These are phyloP conservation scores for Aporophyla nigra DNA, from an alignment of 2,888 invertebrate genomes.

Conservation along the genomic window DNA sequence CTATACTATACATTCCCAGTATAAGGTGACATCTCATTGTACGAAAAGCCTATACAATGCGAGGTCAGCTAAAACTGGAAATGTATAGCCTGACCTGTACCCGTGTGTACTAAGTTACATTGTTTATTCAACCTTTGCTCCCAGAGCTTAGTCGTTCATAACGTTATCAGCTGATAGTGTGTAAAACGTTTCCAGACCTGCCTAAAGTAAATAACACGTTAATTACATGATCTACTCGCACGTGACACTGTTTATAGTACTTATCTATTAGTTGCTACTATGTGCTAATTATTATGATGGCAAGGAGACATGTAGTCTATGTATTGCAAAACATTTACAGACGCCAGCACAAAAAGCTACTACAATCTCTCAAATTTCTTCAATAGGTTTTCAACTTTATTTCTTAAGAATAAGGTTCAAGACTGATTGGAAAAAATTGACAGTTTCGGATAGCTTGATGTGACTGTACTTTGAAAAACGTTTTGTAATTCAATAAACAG, in stretches of 20 bases:
- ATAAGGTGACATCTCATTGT: too few species aligned
- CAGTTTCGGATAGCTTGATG: too few species aligned
- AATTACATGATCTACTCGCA: conserved; percentile 26
- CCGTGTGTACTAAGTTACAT: background rate
- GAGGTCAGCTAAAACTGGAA: too few species aligned
- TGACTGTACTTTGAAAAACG: background rate
- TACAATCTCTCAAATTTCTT: too few species aligned
- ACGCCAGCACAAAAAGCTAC: too few species aligned
- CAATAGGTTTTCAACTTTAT: too few species aligned
- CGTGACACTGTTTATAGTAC: conserved; percentile 31
- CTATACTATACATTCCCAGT: too few species aligned
- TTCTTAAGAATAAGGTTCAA: too few species aligned
- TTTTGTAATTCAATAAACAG: background rate
- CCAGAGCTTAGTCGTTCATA: conserved; percentile 2
- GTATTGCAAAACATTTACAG: background rate
- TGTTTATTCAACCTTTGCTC: conserved; percentile 42
- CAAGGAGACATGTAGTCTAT: conserved; percentile 26
- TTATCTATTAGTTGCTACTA: conserved; percentile 30
- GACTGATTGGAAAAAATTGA: too few species aligned
- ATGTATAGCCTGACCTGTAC: too few species aligned
- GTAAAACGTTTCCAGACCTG: conserved; percentile 29
- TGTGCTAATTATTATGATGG: conserved; percentile 16
- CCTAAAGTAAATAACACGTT: conserved; percentile 34
- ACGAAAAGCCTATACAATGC: too few species aligned
- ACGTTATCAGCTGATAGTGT: conserved; percentile 28